Base-by-base conservation (phyloP, 1,140 invertebrate genomes). In the Bombus cullumanus region DNA sequence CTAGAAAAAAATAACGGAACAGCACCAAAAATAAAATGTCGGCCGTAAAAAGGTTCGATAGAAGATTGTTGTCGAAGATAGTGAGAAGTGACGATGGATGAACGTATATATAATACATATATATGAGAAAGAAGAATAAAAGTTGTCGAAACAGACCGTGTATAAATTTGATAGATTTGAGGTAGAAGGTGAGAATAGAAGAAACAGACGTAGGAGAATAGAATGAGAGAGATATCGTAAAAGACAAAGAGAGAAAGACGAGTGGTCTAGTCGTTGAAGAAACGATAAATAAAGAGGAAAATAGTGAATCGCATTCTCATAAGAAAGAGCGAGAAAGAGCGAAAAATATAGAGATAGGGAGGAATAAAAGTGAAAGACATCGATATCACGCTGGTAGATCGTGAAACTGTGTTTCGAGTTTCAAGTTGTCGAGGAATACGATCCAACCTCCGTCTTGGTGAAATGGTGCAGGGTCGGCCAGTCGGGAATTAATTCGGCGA, bases 401-500 rank as follows among this genome's bases (percentile, higher is more conserved):
- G 39, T 47, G 79, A 86, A 39, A 82, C 57, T 80, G 28, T 62
- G 69, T 84, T 22, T 53, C 47, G 0, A 53, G 62, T 59, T 47
- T 53, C 83, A 86, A 39, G 82, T 37, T 59, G 68, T 80, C 75
- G 86, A 81, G 86, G 79, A 86, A 83, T 89, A 92, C 83, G 95
- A 94, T 96, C 96, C 96, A 97, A 97, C 97, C 97, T 97, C 97
- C 95, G 96, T 96, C 96, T 96, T 96, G 96, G 96, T 96, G 96
- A 98, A 98, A 96, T 97, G 97, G 96, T 99, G 98, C 92, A 99
- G 97, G 92, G 97, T 97, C 92, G 98, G 98, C 98, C 98, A 99
- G 96, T 99, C 98, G 92, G 98, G 98, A 95, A 99, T 99, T 96
- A 99, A 96, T 96, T 99, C 98, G 92, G 98, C 98, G 95, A 99